Conservation (phyloP, 2,113 vertebrate genomes). For the Lampris megalopsis region DNA sequence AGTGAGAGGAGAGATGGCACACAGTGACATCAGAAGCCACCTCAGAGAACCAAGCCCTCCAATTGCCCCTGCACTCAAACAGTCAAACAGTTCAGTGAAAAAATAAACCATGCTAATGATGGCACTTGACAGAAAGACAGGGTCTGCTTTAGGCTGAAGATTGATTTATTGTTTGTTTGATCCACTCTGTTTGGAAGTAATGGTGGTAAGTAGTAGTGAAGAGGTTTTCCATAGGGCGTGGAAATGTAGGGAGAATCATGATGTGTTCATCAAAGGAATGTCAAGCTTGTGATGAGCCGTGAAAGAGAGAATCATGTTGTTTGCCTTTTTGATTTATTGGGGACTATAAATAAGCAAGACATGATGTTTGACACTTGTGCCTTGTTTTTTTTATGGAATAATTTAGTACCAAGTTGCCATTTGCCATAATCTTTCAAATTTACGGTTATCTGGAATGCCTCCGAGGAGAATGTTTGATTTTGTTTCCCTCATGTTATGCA, state of each 20-base stretch:
- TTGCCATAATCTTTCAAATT: constrained; percentile 5
- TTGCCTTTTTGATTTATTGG: constrained; percentile 48
- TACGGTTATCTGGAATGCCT: neutral
- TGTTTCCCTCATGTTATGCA: neutral
- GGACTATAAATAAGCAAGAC: constrained; percentile 26
- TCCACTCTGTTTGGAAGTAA: constrained; percentile 44
- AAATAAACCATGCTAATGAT: constrained; percentile 77
- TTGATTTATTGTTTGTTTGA: constrained; percentile 70
- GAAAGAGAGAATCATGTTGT: constrained; percentile 31
- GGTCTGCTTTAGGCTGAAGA: constrained; percentile 27
- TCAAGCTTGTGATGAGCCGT: constrained; percentile 47
- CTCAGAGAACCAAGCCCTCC: constrained; percentile 23
- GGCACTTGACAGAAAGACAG: constrained; percentile 43
- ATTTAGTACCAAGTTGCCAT: constrained; percentile 4
- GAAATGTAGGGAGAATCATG: constrained; percentile 26
- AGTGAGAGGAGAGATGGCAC: constrained; percentile 32
- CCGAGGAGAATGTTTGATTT: neutral
- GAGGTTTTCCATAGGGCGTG: constrained; percentile 56
- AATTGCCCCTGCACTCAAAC: constrained; percentile 44
- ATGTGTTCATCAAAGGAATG: constrained; percentile 50
- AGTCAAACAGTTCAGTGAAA: constrained; percentile 48
- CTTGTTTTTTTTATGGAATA: constrained; percentile 8
- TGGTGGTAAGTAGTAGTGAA: constrained; percentile 35
- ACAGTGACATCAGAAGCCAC: constrained; percentile 55
- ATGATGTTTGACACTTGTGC: constrained; percentile 16